Conservation (phyloP, 1,140 invertebrate genomes). For the Thaumetopoea pityocampa region DNA sequence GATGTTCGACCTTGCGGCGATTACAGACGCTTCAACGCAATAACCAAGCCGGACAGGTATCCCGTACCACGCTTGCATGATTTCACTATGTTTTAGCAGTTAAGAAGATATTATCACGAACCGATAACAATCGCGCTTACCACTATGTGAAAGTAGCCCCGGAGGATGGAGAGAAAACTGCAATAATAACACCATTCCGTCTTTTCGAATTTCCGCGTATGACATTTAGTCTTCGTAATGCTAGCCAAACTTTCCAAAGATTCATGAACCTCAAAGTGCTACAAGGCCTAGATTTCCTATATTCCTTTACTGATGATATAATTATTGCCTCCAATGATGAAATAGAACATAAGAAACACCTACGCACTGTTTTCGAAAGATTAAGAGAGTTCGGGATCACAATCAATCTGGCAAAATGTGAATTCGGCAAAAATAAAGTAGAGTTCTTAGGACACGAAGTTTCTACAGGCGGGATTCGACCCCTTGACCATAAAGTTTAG, state of each 20-base stretch:
- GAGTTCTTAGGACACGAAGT: conserved; percentile 11
- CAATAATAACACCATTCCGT: conserved; percentile 23
- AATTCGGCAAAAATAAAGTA: conserved; percentile 3
- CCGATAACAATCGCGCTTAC: conserved; percentile 25
- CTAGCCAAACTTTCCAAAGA: conserved; percentile 12
- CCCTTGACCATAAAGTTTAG: conserved; percentile 1
- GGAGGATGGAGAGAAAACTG: conserved; percentile 20
- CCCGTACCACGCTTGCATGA: conserved; percentile 35
- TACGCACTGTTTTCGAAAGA: conserved; percentile 2
- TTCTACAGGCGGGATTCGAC: conserved; percentile 2
- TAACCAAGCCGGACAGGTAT: conserved; percentile 41
- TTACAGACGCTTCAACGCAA: conserved; percentile 41
- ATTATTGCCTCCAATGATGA: conserved; percentile 2
- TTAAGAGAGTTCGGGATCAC: conserved; percentile 9
- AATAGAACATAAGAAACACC: background rate
- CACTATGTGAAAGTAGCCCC: conserved; percentile 7
- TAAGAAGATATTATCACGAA: conserved; percentile 49
- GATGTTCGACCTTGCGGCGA: conserved; percentile 66
- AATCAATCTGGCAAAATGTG: conserved; percentile 12
- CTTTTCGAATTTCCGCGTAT: conserved; percentile 24
- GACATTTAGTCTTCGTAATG: conserved; percentile 34
- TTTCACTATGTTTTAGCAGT: conserved; percentile 23
- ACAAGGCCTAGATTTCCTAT: conserved; percentile 6
- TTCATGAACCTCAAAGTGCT: conserved; percentile 12
- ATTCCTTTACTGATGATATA: conserved; percentile 22